Base-by-base conservation (phyloP, 2,797 vertebrate genomes). In the Poecile montanus region DNA sequence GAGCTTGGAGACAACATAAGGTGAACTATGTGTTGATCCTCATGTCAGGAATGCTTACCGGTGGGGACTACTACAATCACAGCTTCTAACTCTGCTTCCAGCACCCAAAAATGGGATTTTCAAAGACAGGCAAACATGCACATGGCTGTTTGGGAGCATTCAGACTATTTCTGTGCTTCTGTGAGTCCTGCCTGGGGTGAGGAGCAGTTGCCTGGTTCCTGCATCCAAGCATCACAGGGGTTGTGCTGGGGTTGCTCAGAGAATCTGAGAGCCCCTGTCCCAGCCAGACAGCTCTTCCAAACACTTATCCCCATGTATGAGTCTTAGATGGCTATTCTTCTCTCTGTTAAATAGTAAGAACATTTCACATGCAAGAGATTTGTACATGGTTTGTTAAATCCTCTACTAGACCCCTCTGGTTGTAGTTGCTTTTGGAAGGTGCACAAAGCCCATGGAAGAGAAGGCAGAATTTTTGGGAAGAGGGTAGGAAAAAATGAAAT, bases 241-340 rank as follows among this genome's bases (percentile, higher is more conserved):
- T 25, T 57, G 42, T 27, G 16, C 56, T 70, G 67, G 25, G 48
- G 20, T 67, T 40, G 19, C 61, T 70, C 0, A 0, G 61, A 25
- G 80, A 67, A 61, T 44, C 32, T 70, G 9, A 2, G 38, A 16
- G 27, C 65, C 42, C 20, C 45, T n/a, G 12, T 63, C 34, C 42
- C 34, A 66, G 23, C 18, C 54, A n/a, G 75, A 3, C 29, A 42
- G 32, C 29, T 57, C 71, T 78, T 71, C 3, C 3, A 72, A 74
- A 53, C 36, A 2, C 36, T 48, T 38, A 36, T 30, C 29, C 13
- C 23, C 3, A 0, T 25, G 0, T 34, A 9, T 9, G 66, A 50
- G 27, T 19, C 40, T 75, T 65, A n/a, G 20, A 34, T 66, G 29
- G 34, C 23, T 85, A 53, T 68, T 78, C 11, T 29, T 47, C 47